phyloP scores from a whole-genome alignment of 2,888 invertebrate genomes.

The Plebejus argus region DNA sequence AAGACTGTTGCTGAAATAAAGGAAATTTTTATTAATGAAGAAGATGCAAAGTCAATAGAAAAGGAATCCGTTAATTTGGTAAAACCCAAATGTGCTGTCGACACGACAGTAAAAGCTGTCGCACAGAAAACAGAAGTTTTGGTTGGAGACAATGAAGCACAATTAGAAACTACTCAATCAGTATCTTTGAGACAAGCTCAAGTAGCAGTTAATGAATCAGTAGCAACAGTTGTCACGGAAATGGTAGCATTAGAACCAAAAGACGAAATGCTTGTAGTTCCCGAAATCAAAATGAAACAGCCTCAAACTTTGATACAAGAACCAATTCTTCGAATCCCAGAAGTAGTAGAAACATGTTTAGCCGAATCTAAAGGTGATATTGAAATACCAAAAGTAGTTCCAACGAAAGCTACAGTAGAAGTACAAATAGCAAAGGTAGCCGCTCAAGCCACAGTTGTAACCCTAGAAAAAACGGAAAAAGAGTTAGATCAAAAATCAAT shows the following conservation, averaged over 20 bases:
- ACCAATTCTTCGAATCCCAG: slow-evolving; percentile 23
- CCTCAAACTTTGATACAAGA: slow-evolving; percentile 35
- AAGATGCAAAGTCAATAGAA: slow-evolving; percentile 40
- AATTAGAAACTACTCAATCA: not conserved
- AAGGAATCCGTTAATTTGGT: slow-evolving; percentile 34
- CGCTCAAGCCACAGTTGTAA: slow-evolving; percentile 40
- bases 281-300: slow-evolving; percentile 25
- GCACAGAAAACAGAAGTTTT: slow-evolving; percentile 37
- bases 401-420: slow-evolving; percentile 38
- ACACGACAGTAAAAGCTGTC: slow-evolving; percentile 36
- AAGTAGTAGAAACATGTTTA: slow-evolving; percentile 32
- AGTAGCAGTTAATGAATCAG: slow-evolving; percentile 24
- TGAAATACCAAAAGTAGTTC: slow-evolving; percentile 32
- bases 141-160: slow-evolving; percentile 23
- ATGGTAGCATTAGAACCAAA: slow-evolving; percentile 33
- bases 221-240: slow-evolving; percentile 27
- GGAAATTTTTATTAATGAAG: slow-evolving; percentile 46
- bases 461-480: slow-evolving; percentile 38
- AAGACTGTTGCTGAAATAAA: slow-evolving; percentile 43
- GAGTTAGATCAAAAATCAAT: slow-evolving; percentile 30
- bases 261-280: slow-evolving; percentile 30
- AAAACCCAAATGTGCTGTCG: slow-evolving; percentile 39
- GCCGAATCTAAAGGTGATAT: slow-evolving; percentile 34
- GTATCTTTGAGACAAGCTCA: not conserved
- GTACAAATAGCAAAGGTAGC: slow-evolving; percentile 44